A percentile compares a stretch with the other conserved stretches of the same genome.
Evolutionary conservation across 1,140 invertebrate species (phyloP).

Genomic region (Protaetia brevitarsis): DNA sequence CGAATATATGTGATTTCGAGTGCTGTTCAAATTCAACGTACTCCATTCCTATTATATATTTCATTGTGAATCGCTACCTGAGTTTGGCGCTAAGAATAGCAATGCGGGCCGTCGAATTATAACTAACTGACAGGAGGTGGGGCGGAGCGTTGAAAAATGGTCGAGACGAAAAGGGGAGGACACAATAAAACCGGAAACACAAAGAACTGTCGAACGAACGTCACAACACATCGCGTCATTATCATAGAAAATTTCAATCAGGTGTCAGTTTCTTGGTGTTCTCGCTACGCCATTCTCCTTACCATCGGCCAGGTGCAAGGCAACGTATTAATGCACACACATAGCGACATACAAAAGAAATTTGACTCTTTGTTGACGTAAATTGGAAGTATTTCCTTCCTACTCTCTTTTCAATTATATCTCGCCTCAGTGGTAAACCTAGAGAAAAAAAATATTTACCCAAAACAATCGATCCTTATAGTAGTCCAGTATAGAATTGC

Average conservation of each 20-base stretch:
- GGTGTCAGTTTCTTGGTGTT: slow-evolving; percentile 24
- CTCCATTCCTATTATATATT: slow-evolving; percentile 8
- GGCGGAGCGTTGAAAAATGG: neutral
- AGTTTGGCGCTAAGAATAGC: slow-evolving; percentile 22
- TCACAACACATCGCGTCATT: slow-evolving; percentile 27
- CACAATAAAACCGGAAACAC: slow-evolving; percentile 28
- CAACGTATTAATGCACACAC: neutral
- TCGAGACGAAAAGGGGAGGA: slow-evolving; percentile 11
- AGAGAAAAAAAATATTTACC: too few relatives aligned
- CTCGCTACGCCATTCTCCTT: slow-evolving; percentile 1
- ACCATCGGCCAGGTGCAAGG: slow-evolving; percentile 17
- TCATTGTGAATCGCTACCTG: slow-evolving; percentile 22
- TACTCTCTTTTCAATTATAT: neutral
- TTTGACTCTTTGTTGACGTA: slow-evolving; percentile 18
- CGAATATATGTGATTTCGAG: neutral
- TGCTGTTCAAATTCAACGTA: neutral
- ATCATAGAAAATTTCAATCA: slow-evolving; percentile 26
- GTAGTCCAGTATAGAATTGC: too few relatives aligned
- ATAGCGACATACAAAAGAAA: slow-evolving; percentile 1
- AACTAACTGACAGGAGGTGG: slow-evolving; percentile 22
- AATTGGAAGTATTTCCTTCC: slow-evolving; percentile 14
- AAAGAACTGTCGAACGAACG: slow-evolving; percentile 30
- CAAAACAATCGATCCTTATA: too few relatives aligned
- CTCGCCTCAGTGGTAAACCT: neutral
- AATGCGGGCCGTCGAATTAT: slow-evolving; percentile 26